A percentile compares a stretch with the other conserved stretches of the same genome.
phyloP scores from a whole-genome alignment of 2,797 vertebrate genomes.

The Etheostoma nigrum region DNA sequence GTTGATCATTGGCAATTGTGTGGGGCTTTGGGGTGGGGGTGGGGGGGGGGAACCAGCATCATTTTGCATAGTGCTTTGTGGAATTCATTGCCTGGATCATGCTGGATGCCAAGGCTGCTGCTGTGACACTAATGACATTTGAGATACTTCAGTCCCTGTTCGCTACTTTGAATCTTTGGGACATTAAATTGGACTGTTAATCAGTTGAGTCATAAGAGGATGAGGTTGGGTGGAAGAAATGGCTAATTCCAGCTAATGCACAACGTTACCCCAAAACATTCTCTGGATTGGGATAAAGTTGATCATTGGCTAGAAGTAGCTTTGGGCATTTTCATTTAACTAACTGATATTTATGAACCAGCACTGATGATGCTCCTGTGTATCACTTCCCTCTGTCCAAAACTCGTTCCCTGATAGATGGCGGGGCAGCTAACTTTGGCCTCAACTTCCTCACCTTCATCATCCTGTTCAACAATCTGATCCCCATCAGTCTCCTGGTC shows the following conservation, averaged over 20 bases:
- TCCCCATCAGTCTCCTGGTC: conserved; percentile 98
- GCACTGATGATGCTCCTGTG: conserved; percentile 69
- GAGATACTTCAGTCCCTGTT: conserved; percentile 70
- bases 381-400: conserved; percentile 72
- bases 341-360: conserved; percentile 34
- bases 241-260: conserved; percentile 80
- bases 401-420: conserved; percentile 87
- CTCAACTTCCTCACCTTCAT: conserved; percentile 99
- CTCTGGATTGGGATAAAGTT: conserved; percentile 75
- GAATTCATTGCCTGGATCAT: conserved; percentile 86
- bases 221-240: conserved; percentile 80
- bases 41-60: conserved; percentile 71
- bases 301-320: conserved; percentile 79
- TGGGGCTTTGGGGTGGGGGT: conserved; percentile 59
- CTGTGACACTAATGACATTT: conserved; percentile 77
- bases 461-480: conserved; percentile 99
- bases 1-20: conserved; percentile 73
- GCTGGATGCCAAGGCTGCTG: conserved; percentile 86
- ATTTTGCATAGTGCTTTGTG: conserved; percentile 85
- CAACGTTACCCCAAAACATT: conserved; percentile 66
- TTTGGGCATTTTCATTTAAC: conserved; percentile 77
- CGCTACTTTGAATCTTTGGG: conserved; percentile 70
- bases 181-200: conserved; percentile 77
- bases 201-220: conserved; percentile 72
- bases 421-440: conserved; percentile 98